Conservation (phyloP, 2,113 vertebrate species). For the Felis catus region F.catus_Fca126_mat1.0 CM031424.1:12512501-12513000, state of each 20-base stretch:
- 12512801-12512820: not conserved
- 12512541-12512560: not conserved
- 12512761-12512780: not conserved
- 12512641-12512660: not conserved
- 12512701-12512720: not conserved
- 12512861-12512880: not conserved
- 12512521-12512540: not conserved
- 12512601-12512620: not conserved
- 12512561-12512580: not conserved
- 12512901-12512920: slow-evolving; percentile 5
- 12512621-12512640: slow-evolving; percentile 16
- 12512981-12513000: not conserved
- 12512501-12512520: not conserved
- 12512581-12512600: not conserved
- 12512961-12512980: not conserved
- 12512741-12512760: not conserved
- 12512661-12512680: not conserved
- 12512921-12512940: not conserved
- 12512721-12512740: not conserved
- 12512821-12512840: not conserved
- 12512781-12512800: not conserved
- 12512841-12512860: not conserved
- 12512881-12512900: not conserved
- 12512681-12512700: not conserved
- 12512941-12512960: not conserved